These are phyloP conservation scores for Pelosia muscerda DNA, from an alignment of 2,888 invertebrate genomes.

Conservation along the genomic window DNA sequence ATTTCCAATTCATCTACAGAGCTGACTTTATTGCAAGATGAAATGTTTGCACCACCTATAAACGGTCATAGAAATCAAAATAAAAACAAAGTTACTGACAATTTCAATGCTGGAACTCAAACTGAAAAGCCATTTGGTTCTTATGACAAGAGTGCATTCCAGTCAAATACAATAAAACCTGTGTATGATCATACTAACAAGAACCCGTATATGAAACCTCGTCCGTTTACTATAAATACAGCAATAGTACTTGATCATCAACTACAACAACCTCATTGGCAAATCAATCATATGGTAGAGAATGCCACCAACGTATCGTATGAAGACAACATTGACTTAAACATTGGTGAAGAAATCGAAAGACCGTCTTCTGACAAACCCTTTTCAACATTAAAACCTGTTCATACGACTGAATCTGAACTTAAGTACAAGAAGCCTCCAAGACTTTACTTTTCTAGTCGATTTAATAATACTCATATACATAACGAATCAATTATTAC, in stretches of 20 bases:
- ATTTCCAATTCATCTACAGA: constrained; percentile 59
- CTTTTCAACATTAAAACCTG: constrained; percentile 55
- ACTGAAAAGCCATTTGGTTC: constrained; percentile 82
- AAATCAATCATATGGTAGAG: constrained; percentile 80
- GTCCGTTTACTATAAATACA: constrained; percentile 77
- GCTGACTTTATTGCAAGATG: constrained; percentile 63
- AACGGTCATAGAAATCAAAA: constrained; percentile 54
- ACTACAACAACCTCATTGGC: constrained; percentile 83
- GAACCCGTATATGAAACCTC: constrained; percentile 70
- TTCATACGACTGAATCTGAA: constrained; percentile 53
- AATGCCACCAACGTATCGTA: constrained; percentile 75
- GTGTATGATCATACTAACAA: constrained; percentile 59
- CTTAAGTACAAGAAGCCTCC: constrained; percentile 62
- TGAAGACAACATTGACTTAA: constrained; percentile 78
- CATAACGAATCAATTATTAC: constrained; percentile 80
- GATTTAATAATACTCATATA: constrained; percentile 60
- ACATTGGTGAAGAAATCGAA: constrained; percentile 79
- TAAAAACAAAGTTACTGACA: constrained; percentile 49
- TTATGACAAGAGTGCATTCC: constrained; percentile 68
- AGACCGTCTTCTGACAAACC: constrained; percentile 56
- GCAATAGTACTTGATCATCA: constrained; percentile 75
- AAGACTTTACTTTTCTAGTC: constrained; percentile 60
- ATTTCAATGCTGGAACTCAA: constrained; percentile 77
- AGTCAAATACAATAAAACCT: constrained; percentile 76
- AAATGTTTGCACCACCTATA: constrained; percentile 57